Evolutionary conservation across 2,113 vertebrate species (phyloP).

Genomic region (Arizona elegans): DNA sequence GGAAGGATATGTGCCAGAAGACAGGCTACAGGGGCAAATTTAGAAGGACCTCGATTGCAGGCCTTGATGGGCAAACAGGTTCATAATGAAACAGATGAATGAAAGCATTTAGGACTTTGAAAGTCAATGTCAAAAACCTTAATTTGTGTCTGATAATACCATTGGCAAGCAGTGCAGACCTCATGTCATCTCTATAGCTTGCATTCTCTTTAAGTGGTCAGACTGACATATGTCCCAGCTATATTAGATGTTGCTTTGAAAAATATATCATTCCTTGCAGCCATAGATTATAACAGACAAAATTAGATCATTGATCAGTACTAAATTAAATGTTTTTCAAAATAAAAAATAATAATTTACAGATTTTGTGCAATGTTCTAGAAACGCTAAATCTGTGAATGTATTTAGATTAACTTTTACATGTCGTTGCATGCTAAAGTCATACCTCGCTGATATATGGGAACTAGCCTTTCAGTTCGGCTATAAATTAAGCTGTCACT

Average conservation of each 20-base stretch:
- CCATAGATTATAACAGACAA: not conserved
- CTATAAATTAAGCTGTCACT: not conserved
- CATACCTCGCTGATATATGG: not conserved
- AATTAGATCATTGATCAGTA: not conserved
- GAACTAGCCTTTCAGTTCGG: not conserved
- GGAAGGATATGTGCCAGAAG: not conserved
- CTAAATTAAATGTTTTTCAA: not conserved
- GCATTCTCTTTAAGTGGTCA: not conserved
- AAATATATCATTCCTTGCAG: not conserved
- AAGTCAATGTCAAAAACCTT: not conserved
- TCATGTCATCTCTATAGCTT: not conserved
- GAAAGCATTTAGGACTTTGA: not conserved
- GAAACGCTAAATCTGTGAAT: not conserved
- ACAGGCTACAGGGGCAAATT: not conserved
- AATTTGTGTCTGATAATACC: not conserved
- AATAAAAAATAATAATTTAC: not conserved
- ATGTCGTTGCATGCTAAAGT: not conserved
- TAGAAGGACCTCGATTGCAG: not conserved
- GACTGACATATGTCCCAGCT: not conserved
- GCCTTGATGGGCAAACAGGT: not conserved
- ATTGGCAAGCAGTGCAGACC: not conserved
- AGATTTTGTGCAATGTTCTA: not conserved
- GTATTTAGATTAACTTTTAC: not conserved
- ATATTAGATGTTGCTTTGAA: not conserved
- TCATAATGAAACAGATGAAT: not conserved